Evolutionary conservation across 2,113 vertebrate genomes (phyloP), one percentile per base, ranked within the genome.

Genomic region (Oncorhynchus nerka): DNA sequence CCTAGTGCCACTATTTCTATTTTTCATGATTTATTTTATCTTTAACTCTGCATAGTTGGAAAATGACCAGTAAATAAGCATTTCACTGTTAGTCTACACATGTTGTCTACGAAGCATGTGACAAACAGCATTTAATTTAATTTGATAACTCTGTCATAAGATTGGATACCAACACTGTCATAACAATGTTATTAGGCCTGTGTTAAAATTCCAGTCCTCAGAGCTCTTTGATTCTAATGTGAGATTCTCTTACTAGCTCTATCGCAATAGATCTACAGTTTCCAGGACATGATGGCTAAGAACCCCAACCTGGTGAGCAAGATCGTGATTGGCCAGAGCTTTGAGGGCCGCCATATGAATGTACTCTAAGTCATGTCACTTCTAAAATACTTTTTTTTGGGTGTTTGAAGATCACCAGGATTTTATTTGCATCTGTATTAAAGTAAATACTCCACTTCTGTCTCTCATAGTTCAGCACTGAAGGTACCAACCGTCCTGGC

Each of bases 301-400:
- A 93, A 97, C 73, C 94, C 95, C 65, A 61, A 15, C 49, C 68
- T 98, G 0, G 89, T 98, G 75, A 96, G 94, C 92, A 96, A 96
- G 89, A 71, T 97, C 15, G 89, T 91, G 84, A 97, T 98, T 0
- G 96, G 96, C 73, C 70, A 86, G 70, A 99, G 96, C 86, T 97
- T 94, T 0, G 90, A 99, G 92, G 90, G 93, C 0, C 92, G 94
- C 2, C 84, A 94, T 24, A 90, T 99, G 48, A 92, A 94, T 0
- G 92, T 97, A 70, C 93, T 98, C 30, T 97, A 85, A 4, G 6
- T 28, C 32, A 2, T 45, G 32, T 34, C 30, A 20, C 16, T 4
- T 20, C 16, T 32, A 1, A 68, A 68, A 67, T 30, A 30, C 28
- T 30, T 26, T 26, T 24, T 66, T 26, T 68, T 1, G 0, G 15